Evolutionary conservation across 2,797 vertebrate species (phyloP).

Genomic region (Chaetophractus vellerosus): DNA sequence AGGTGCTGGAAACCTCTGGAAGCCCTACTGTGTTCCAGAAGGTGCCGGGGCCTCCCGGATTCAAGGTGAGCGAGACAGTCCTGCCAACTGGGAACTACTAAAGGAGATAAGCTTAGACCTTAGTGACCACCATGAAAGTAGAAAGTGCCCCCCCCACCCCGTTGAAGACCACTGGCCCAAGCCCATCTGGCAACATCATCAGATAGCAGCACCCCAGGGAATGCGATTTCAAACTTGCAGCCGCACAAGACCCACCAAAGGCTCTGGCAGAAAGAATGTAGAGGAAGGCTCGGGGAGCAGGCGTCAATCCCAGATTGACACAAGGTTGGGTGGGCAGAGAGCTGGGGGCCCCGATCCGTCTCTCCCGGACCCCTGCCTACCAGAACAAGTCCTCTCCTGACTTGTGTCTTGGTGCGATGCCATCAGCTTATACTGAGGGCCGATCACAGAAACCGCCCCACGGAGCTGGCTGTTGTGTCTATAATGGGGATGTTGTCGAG

Average conservation of each 20-base stretch:
- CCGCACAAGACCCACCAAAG: background rate
- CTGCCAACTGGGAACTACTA: background rate
- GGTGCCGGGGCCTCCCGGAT: background rate
- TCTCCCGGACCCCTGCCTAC: background rate
- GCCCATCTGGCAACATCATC: background rate
- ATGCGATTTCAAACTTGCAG: background rate
- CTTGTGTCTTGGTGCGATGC: background rate
- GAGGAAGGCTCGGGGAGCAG: background rate
- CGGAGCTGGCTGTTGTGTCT: background rate
- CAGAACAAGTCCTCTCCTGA: background rate
- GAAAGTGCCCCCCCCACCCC: background rate
- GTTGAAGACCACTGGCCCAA: background rate
- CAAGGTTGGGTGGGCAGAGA: background rate
- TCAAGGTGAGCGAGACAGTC: background rate
- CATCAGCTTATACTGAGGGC: background rate
- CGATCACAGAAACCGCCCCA: background rate
- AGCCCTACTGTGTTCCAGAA: background rate
- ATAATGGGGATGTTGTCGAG: background rate
- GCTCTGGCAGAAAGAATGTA: background rate
- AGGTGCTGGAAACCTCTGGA: background rate
- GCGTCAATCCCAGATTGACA: background rate
- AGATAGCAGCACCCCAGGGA: background rate
- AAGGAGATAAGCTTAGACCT: background rate
- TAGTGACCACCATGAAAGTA: background rate
- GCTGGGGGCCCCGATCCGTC: background rate